Base-by-base conservation (phyloP, 1,140 invertebrate species). In the Cyrtorhinus lividipennis region DNA sequence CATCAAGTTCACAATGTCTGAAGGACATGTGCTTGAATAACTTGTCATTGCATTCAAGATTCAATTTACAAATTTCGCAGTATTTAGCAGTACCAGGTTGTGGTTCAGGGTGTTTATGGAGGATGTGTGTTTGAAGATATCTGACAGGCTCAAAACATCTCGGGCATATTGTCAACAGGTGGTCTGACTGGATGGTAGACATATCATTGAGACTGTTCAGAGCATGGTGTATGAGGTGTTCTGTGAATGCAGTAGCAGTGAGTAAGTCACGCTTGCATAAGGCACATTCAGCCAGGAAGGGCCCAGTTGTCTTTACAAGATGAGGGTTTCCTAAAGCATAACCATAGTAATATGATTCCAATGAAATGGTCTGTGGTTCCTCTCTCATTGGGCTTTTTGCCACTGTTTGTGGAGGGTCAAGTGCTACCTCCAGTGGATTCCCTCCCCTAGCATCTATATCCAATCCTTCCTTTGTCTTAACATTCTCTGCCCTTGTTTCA, bases 1-100 rank as follows among this genome's bases (percentile, higher is more conserved):
- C 78, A 72, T 92, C 89, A 2, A 81, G 77, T 23, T 82, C 83
- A 63, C 79, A 77, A 74, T 92, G 89, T 64, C 80, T 81, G 63
- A 81, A 81, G 63, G 86, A 81, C 77, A 91, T 80, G 72, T 91
- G 88, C 66, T 83, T 78, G 0, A 85, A 81, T 8, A 90, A 74
- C 20, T 61, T 59, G 0, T 46, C 48, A 24, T 65, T 64, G 10
- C 65, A 59, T 15, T 61, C 63, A 44, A 73, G 71, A 26, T 65
- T 63, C 24, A 72, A 66, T n/a, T 66, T 26, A 63, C 74, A 75
- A 20, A 75, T 74, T 25, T 66, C 59, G 62, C 74, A 75, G 13
- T 65, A 56, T 27, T 22, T 56, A 5, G 22, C 8, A 56, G 18
- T 48, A 10, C 20, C 13, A 25, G 30, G 24, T 45, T 24, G 5